Evolutionary conservation across 2,113 vertebrate species (phyloP).

Genomic region (Eclectus roratus): DNA sequence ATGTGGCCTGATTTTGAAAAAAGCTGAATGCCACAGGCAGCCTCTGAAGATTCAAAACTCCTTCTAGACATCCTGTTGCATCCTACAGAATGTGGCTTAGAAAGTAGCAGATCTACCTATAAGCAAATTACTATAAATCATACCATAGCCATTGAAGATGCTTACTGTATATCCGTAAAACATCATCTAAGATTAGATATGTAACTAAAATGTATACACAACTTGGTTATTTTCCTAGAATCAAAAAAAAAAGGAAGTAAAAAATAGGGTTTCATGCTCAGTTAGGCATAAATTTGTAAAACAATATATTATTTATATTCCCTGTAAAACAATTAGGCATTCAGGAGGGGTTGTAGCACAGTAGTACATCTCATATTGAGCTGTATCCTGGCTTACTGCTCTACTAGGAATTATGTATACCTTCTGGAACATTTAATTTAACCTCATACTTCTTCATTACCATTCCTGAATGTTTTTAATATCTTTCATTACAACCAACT

Average conservation of each 20-base stretch:
- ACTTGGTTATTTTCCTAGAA: background rate
- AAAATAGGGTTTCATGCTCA: background rate
- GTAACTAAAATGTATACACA: background rate
- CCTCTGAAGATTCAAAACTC: background rate
- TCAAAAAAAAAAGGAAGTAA: background rate
- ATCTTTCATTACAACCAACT: background rate
- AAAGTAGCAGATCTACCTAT: background rate
- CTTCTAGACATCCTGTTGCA: background rate
- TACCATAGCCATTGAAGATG: background rate
- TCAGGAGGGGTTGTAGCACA: background rate
- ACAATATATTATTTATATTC: background rate
- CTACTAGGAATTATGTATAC: background rate
- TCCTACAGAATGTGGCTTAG: background rate
- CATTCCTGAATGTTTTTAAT: background rate
- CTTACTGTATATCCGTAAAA: background rate
- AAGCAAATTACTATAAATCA: background rate
- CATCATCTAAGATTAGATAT: background rate
- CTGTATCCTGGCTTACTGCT: rapidly evolving
- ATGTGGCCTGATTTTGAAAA: background rate
- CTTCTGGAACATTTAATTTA: background rate
- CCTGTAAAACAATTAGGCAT: background rate
- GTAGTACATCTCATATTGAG: background rate
- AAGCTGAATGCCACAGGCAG: background rate
- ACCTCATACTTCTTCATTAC: background rate
- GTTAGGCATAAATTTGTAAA: background rate